These are phyloP conservation scores for Vollenhovia emeryi DNA, from an alignment of 1,140 invertebrate species.

Conservation along the genomic window DNA sequence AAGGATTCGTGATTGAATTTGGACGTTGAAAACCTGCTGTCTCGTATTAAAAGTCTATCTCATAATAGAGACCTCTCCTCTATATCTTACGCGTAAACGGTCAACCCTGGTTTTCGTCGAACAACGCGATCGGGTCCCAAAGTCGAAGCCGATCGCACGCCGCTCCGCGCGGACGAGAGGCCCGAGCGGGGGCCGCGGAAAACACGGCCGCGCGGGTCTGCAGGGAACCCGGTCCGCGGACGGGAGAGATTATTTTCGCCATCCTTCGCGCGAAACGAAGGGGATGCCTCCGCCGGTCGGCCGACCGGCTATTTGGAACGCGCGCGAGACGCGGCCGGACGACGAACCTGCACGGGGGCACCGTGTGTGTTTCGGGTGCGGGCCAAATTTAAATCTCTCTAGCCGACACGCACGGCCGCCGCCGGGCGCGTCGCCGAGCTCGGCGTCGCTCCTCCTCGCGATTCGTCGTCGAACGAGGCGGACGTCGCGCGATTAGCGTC, in stretches of 20 bases:
- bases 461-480: not conserved
- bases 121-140: not conserved
- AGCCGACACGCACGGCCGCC: not conserved
- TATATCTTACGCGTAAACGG: too few relatives aligned
- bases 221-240: conserved; percentile 32
- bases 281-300: conserved; percentile 28
- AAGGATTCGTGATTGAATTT: too few relatives aligned
- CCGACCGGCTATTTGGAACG: conserved; percentile 62
- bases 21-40: too few relatives aligned
- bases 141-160: not conserved
- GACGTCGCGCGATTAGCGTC: not conserved
- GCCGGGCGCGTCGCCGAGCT: not conserved
- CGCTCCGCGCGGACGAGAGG: not conserved
- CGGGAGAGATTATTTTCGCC: conserved; percentile 54
- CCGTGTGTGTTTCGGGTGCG: conserved; percentile 31
- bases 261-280: conserved; percentile 34
- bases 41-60: too few relatives aligned
- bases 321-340: conserved; percentile 46
- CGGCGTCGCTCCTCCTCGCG: not conserved
- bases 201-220: not conserved
- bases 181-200: not conserved
- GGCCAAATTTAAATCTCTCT: conserved; percentile 69
- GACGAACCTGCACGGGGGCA: conserved; percentile 48
- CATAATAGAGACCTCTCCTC: too few relatives aligned
- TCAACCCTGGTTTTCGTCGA: too few relatives aligned